Evolutionary conservation across 2,888 invertebrate genomes (phyloP), one percentile per base, ranked within the genome.

Genomic region (Blera fallax): DNA sequence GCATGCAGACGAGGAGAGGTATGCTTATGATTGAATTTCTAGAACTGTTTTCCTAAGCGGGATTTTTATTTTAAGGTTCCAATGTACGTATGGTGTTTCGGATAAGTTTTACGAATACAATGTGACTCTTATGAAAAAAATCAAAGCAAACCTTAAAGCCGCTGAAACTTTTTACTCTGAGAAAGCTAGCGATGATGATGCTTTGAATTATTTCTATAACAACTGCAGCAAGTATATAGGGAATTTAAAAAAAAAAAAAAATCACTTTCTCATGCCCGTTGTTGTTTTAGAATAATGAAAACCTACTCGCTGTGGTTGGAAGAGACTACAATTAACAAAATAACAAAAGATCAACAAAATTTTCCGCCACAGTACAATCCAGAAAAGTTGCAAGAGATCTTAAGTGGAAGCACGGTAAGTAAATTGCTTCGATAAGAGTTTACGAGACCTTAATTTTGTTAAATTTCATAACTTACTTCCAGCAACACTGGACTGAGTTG

Each of bases 281-380:
- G 3, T 43, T 52, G 37, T 80, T 77, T 27, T 82, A 95, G 94
- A 88, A 91, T 95, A 67, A 94, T 94, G 89, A 93, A 93, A 89
- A 95, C 95, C 1, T 94, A 95, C 88, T 93, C 93, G 0, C 91
- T 96, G 16, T 97, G 97, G 97, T 91, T 97, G 73, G 96, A 97
- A 90, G 97, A 97, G 89, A 95, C 95, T 0, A 93, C 95, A 78
- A 92, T 97, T 1, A 96, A 96, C 90, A 95, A 95, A 89, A 88
- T 91, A 11, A 79, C 89, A 4, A 89, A 87, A 21, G 89, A 91
- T 74, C 88, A 90, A n/a, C 84, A 88, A 2, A 90, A 95, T 37
- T 92, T 97, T 45, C 96, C 97, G 7, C 94, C 95, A 0, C 95
- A 96, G 88, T 97, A 96, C 89, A 94, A 95, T 91, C 93, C 95